Base-by-base conservation (phyloP, 2,113 vertebrate genomes). In the Saguinus imperator region DNA sequence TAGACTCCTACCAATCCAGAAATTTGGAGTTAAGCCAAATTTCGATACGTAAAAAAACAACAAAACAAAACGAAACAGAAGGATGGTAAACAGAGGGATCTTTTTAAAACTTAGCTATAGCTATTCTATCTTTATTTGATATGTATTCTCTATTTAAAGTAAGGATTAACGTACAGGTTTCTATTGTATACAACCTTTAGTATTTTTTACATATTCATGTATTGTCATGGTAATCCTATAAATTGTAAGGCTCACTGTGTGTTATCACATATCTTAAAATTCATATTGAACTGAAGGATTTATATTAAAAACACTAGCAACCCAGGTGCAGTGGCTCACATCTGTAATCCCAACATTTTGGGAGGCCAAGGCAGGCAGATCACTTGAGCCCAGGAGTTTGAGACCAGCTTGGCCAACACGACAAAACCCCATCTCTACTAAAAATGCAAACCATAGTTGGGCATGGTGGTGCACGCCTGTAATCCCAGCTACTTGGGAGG, bases 61-160 rank as follows among this genome's bases (percentile, higher is more conserved):
- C 45, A 17, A 23, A 40, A 70, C 45, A 17, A 23, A 40, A 43
- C 68, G 57, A 84, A 79, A 61, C 5, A 25, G 32, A 66, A 94
- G 14, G 45, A 8, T 80, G 76, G 45, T 75, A 94, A 92, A 89
- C 5, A 45, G 58, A 88, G 90, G 55, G 27, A 16, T 84, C 40
- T 83, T 94, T 87, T 57, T 77, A 90, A 95, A 64, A 72, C 16
- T 48, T 82, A 94, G 58, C 37, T 81, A 73, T 58, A 45, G n/a
- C 50, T 55, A 86, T n/a, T 66, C 29, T 87, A 75, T 73, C 72
- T 66, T 64, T 79, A 86, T 9, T 64, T 83, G 82, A 17, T 87
- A 64, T 57, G 2, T 82, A 37, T 91, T 50, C n/a, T 72, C 75
- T 64, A 73, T 18, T 48, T 79, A 87, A 96, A 66, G 61, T n/a